phyloP scores from a whole-genome alignment of 2,888 invertebrate species.

The Leptinotarsa peninsularis region DNA sequence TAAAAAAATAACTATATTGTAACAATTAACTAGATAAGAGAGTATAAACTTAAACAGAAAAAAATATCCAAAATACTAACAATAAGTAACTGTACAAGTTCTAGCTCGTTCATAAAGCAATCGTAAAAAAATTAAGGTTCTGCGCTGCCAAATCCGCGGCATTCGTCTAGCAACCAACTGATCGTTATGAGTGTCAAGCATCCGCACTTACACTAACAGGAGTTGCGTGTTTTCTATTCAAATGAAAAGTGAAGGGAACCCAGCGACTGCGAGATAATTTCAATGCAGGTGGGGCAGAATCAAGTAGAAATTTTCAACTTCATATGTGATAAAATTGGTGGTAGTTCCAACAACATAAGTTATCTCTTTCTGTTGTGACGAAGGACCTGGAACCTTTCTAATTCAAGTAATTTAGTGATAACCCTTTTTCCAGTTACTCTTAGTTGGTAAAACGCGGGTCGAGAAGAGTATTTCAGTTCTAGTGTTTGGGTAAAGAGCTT shows the following conservation, averaged over 20 bases:
- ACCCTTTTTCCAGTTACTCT: too few species aligned
- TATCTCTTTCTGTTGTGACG: too few species aligned
- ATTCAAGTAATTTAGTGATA: too few species aligned
- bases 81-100: conserved; percentile 48
- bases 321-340: neutral
- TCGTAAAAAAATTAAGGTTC: conserved; percentile 16
- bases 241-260: neutral
- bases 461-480: too few species aligned
- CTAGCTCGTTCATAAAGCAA: conserved; percentile 1
- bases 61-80: conserved; percentile 49
- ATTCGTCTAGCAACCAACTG: neutral
- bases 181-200: conserved; percentile 1
- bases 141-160: conserved; percentile 7
- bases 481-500: too few species aligned
- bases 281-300: too few species aligned
- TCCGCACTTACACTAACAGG: neutral
- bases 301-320: neutral
- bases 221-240: neutral
- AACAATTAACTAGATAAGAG: conserved; percentile 53
- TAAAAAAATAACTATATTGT: conserved; percentile 54
- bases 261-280: too few species aligned
- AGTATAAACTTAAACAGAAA: conserved; percentile 56
- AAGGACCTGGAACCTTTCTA: too few species aligned
- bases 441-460: too few species aligned
- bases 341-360: neutral